Evolutionary conservation across 2,797 vertebrate species (phyloP).

Genomic region (Eleutherodactylus coqui): DNA sequence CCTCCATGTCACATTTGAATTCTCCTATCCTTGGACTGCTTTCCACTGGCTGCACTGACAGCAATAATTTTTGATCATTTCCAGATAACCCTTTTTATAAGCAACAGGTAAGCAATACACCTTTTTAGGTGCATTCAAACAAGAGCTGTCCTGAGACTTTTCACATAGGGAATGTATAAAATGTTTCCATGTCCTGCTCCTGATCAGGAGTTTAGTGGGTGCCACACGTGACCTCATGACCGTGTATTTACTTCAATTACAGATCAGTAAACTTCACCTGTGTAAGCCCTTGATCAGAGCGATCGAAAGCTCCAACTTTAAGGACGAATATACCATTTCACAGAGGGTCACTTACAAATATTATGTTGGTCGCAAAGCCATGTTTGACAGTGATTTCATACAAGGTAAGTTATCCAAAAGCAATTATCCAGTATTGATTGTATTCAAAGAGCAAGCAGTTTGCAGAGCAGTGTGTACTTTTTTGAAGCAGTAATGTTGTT

Average conservation of each 20-base stretch:
- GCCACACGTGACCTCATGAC: background rate
- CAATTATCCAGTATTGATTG: background rate
- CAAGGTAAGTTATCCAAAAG: slow-evolving; percentile 76
- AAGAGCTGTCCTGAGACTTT: background rate
- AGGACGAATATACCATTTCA: slow-evolving; percentile 91
- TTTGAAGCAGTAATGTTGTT: no score
- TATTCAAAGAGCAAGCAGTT: no score
- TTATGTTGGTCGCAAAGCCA: slow-evolving; percentile 95
- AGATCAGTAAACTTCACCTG: slow-evolving; percentile 97
- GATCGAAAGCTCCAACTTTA: slow-evolving; percentile 96
- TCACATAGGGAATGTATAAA: background rate
- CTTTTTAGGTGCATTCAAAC: background rate
- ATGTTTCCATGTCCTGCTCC: background rate
- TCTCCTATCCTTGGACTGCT: no score
- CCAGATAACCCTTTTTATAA: no score
- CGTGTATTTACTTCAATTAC: slow-evolving; percentile 23
- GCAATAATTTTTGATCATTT: no score
- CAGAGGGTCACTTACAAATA: slow-evolving; percentile 95
- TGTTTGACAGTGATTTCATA: slow-evolving; percentile 98
- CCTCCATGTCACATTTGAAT: no score
- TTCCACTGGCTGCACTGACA: no score
- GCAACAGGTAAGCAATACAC: no score
- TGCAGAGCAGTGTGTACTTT: background rate
- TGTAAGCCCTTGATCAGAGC: slow-evolving; percentile 96
- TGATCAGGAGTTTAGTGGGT: background rate